Base-by-base conservation (phyloP, 2,888 invertebrate genomes). In the Parnassius glacialis region DNA sequence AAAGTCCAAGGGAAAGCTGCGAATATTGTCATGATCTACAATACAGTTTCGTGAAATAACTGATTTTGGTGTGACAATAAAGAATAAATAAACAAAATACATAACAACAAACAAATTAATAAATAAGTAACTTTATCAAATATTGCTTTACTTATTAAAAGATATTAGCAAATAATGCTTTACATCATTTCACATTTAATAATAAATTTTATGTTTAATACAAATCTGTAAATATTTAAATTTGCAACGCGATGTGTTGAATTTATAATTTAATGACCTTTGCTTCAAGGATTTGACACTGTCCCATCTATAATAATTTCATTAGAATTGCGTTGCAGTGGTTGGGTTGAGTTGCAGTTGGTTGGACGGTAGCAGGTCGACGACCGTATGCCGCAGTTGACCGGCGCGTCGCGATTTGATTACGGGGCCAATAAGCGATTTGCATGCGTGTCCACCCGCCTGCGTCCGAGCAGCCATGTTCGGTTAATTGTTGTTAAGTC, bases 371-470 rank as follows among this genome's bases (percentile, higher is more conserved):
- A 64, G 61, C 68, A 72, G 76, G 87, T 87, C 87, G 84, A 81
- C 73, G 88, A 83, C 88, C 89, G 82, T 72, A 71, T 70, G 78
- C 74, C 74, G 81, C 81, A 84, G 85, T 83, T 85, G 88, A 85
- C 87, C 84, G 87, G 80, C 78, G 73, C 80, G 87, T 87, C 84
- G 85, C 89, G 90, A 87, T 85, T 90, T 87, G 90, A 90, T 91
- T 88, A 86, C 81, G 79, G 82, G 78, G 74, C 80, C 87, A 86
- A 87, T 87, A 86, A 84, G 79, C 81, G 84, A 86, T 90, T 87
- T 88, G 88, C 90, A 87, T 90, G 86, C 84, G 84, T 81, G 76
- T 72, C 76, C 58, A 65, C 63, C 71, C 66, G 70, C 70, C 70
- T 84, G 83, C 83, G 82, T 80, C 78, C 77, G 82, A 82, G 83